Evolutionary conservation across 2,888 invertebrate species (phyloP), one percentile per base, ranked within the genome.

Genomic region (Drosophila anomelani): DNA sequence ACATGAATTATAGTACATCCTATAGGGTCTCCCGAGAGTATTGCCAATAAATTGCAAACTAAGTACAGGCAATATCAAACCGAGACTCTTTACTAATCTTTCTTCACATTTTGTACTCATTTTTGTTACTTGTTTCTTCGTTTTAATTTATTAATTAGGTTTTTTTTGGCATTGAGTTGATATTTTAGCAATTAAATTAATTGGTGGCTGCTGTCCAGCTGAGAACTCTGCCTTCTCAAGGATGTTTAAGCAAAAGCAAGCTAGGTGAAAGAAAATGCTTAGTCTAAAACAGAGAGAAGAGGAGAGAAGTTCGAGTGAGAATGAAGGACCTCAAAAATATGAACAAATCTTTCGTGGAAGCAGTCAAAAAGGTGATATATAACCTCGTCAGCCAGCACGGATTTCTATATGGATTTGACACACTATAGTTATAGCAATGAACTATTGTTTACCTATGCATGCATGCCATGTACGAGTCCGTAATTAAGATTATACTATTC

Each of bases 371-470:
- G 51, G 51, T 13, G 49, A 32, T 32, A 15, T 23, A 9, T 32
- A 41, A 41, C 55, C 41, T 41, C 60, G 32, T 51, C 36, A 53
- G 51, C 51, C 51, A 36, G 20, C 34, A 53, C 10, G 32, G 17
- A 34, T 34, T 49, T 43, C 20, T 49, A 17, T 58, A 41, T 60
- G 34, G 23, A 34, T 60, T 75, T 67, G 74, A 77, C 61, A 71
- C 66, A 47, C 47, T 47, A 47, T n/a, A 47, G 47, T n/a, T 36
- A 23, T 70, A 46, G 57, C 49, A 68, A 63, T 63, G 36, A 36
- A 53, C 47, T 63, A 41, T 69, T 62, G 64, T 51, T 51, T 75
- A 67, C 32, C 49, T 51, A 68, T 56, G 38, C 53, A 54, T 62
- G 47, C 47, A 46, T 49, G 49, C 51, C 43, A 32, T 71, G 57